A percentile compares a stretch with the other conserved stretches of the same genome.
Conservation (phyloP, 2,113 vertebrate species). For the Dipodomys ordii region DNA sequence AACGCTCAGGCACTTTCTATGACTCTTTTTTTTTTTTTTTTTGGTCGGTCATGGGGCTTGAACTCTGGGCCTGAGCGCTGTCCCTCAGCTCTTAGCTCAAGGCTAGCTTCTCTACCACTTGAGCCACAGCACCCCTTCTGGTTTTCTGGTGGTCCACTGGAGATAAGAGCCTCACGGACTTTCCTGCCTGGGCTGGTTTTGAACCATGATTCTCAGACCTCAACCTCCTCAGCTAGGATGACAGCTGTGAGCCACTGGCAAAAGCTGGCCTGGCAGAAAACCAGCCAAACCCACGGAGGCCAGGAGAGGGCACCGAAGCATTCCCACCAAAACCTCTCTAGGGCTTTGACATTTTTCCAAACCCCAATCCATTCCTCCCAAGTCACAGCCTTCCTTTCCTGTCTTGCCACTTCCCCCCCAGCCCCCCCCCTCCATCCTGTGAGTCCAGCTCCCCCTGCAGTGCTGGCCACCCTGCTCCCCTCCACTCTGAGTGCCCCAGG, state of each 20-base stretch:
- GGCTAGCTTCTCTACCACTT: too few relatives aligned
- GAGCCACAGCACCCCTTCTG: too few relatives aligned
- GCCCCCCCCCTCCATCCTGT: fast-evolving
- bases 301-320: constrained; percentile 53
- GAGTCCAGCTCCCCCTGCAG: background rate
- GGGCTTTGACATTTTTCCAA: constrained; percentile 61
- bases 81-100: too few relatives aligned
- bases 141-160: too few relatives aligned
- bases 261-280: background rate
- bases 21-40: background rate
- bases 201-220: too few relatives aligned
- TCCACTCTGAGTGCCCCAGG: background rate
- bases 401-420: background rate
- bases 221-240: too few relatives aligned
- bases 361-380: constrained; percentile 18
- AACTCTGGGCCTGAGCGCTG: too few relatives aligned
- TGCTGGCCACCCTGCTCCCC: background rate
- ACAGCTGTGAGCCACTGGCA: background rate
- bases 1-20: background rate
- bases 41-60: too few relatives aligned
- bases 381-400: constrained; percentile 66
- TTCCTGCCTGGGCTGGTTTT: too few relatives aligned
- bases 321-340: constrained; percentile 42
- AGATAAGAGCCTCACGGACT: too few relatives aligned
- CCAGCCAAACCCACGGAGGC: constrained; percentile 1